phyloP scores from a whole-genome alignment of 2,797 vertebrate species.

The Cossypha heuglini region DNA sequence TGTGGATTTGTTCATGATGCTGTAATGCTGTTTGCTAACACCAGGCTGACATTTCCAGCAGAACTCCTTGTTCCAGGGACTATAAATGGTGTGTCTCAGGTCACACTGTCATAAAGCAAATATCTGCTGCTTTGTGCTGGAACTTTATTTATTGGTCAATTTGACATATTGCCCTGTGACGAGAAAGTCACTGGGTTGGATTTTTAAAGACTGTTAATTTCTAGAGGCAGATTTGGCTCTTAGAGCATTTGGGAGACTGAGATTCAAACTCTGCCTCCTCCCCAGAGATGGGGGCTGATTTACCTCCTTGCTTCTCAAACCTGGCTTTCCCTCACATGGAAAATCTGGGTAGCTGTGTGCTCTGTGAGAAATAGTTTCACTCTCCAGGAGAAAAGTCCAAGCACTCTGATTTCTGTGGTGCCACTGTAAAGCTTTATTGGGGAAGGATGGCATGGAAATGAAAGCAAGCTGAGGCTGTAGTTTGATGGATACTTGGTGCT shows the following conservation, averaged over 20 bases:
- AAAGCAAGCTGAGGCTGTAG: background rate
- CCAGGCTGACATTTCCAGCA: background rate
- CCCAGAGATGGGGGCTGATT: background rate
- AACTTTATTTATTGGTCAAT: background rate
- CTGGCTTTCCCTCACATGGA: background rate
- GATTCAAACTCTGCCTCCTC: background rate
- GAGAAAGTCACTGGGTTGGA: background rate
- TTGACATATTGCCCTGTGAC: background rate
- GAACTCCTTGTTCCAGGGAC: background rate
- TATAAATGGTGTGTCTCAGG: background rate
- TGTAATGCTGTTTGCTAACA: background rate
- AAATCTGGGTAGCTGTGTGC: background rate
- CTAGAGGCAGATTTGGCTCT: background rate
- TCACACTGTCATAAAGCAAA: background rate
- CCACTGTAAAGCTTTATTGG: background rate
- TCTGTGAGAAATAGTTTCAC: background rate
- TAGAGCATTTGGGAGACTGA: background rate
- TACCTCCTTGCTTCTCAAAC: background rate
- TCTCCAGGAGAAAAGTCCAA: background rate
- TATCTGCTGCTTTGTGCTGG: background rate
- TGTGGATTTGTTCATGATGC: background rate
- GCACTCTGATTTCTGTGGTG: background rate
- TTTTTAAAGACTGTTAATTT: background rate
- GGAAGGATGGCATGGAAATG: background rate
- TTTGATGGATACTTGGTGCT: background rate